Percentiles rank a stretch among this genome's conserved stretches.
These are phyloP conservation scores for Cantharis flavilabris DNA, from an alignment of 2,888 invertebrate species.

Conservation along the genomic window DNA sequence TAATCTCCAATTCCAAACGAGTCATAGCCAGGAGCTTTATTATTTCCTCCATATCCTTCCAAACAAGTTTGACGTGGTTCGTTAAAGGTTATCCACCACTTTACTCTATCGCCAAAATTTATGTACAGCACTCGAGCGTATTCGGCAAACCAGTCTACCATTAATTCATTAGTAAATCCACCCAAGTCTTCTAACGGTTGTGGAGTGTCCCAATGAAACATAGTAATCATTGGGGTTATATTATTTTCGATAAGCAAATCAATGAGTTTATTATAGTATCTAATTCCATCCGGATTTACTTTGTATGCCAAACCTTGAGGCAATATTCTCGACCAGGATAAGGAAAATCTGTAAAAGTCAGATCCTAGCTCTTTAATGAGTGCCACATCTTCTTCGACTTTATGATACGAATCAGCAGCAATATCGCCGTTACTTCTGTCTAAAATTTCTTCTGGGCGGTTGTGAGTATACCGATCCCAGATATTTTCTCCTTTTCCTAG, in stretches of 20 bases:
- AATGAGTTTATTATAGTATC: slow-evolving; percentile 66
- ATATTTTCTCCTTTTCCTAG: slow-evolving; percentile 66
- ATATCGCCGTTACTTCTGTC: slow-evolving; percentile 64
- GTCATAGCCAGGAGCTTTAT: slow-evolving; percentile 47
- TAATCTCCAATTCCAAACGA: slow-evolving; percentile 63
- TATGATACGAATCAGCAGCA: slow-evolving; percentile 70
- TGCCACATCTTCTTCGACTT: slow-evolving; percentile 63
- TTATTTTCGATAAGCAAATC: slow-evolving; percentile 58
- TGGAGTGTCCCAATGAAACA: slow-evolving; percentile 63
- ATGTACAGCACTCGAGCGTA: slow-evolving; percentile 58
- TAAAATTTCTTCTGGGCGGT: slow-evolving; percentile 56
- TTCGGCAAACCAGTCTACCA: slow-evolving; percentile 61
- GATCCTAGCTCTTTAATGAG: slow-evolving; percentile 63
- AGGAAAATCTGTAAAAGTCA: slow-evolving; percentile 62
- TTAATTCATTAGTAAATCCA: slow-evolving; percentile 59
- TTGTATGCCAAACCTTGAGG: slow-evolving; percentile 61
- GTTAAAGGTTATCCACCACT: slow-evolving; percentile 60
- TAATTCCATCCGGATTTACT: slow-evolving; percentile 64
- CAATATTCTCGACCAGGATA: slow-evolving; percentile 71
- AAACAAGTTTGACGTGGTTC: slow-evolving; percentile 52
- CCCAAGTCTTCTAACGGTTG: slow-evolving; percentile 54
- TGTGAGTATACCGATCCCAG: slow-evolving; percentile 70
- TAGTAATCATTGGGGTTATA: slow-evolving; percentile 61
- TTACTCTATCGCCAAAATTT: slow-evolving; percentile 44
- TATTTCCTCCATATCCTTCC: slow-evolving; percentile 42